Evolutionary conservation across 2,888 invertebrate genomes (phyloP), one percentile per base, ranked within the genome.

Genomic region (Candidula unifasciata): DNA sequence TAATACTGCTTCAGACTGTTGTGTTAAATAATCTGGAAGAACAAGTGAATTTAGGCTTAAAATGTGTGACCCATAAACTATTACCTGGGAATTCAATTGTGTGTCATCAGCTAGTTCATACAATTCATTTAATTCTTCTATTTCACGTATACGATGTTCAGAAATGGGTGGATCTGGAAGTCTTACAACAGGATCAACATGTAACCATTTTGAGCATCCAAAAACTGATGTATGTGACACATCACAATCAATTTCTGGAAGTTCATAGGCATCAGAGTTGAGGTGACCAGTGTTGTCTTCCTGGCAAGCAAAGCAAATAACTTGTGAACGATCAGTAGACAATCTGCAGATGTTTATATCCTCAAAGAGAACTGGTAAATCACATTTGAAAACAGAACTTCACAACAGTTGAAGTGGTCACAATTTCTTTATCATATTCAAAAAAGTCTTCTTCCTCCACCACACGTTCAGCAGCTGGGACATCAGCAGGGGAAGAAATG

Each of bases 1-100:
- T 87, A 87, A 24, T 86, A 87, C 16, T 57, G 81, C 60, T 85
- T 87, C 21, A 85, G 81, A 83, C 87, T 87, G 74, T 86, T 87
- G 35, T 66, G 10, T 66, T 6, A 52, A 52, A 52, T 66, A 5
- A 37, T 30, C 69, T 21, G n/a, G 16, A 18, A 27, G 2, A 68
- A 69, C 52, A 8, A 24, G 69, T 24, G 80, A 68, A 30, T 86
- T 76, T 52, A 8, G 35, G 54, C n/a, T 37, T 64, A 21, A 27
- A 24, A 27, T 79, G 27, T 74, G 27, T 68, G 66, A 33, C n/a
- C 71, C 71, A 24, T 16, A 27, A n/a, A 71, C 66, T 71, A 71
- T 24, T 37, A 71, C 33, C n/a, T 71, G 21, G n/a, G 44, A n/a
- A 3, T 44, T 24, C 0, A 3, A 10, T 18, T 80, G 21, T 18